Evolutionary conservation across 1,140 invertebrate genomes (phyloP).

Genomic region (Atta texana): DNA sequence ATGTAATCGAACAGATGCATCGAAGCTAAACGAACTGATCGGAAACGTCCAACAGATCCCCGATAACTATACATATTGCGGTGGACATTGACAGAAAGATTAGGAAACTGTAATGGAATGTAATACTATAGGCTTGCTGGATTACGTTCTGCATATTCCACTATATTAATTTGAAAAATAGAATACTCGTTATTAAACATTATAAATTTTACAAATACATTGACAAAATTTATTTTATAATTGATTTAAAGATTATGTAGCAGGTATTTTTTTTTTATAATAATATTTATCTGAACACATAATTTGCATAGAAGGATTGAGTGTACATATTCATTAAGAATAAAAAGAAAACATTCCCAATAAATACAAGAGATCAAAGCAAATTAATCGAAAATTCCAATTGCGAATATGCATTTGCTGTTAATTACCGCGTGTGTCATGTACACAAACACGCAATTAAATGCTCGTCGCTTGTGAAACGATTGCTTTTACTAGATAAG

Average conservation of each 20-base stretch:
- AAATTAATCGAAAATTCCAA: background rate
- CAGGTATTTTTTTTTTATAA: background rate
- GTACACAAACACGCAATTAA: conserved; percentile 4
- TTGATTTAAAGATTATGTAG: background rate
- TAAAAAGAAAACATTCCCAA: background rate
- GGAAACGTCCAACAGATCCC: background rate
- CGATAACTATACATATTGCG: background rate
- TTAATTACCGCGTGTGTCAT: background rate
- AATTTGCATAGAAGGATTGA: background rate
- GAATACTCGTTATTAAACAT: background rate
- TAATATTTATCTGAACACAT: background rate
- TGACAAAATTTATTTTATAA: background rate
- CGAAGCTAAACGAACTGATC: conserved; percentile 22
- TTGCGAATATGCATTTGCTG: background rate
- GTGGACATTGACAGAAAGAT: background rate
- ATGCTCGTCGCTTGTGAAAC: conserved; percentile 4
- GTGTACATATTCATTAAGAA: background rate
- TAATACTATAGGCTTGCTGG: background rate
- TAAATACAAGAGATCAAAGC: background rate
- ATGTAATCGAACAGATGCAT: conserved; percentile 33
- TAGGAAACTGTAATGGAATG: background rate
- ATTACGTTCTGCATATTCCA: background rate
- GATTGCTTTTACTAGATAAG: conserved; percentile 16
- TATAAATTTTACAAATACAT: conserved; percentile 3
- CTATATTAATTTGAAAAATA: background rate